Conservation (phyloP, 2,888 invertebrate genomes). For the Acronicta leporina region DNA sequence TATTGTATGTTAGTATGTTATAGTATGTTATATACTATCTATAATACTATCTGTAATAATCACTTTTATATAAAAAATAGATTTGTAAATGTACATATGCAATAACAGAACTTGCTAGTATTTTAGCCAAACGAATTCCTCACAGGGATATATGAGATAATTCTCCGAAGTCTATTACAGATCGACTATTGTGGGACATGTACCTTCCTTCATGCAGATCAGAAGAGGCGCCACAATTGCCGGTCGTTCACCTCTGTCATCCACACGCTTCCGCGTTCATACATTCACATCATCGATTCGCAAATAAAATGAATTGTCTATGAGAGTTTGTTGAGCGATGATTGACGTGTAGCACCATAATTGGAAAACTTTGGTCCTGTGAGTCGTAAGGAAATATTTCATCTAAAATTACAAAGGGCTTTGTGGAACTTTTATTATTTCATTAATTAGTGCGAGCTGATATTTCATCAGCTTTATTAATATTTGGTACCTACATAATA, state of each 20-base stretch:
- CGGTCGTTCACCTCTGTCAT: conserved; percentile 45
- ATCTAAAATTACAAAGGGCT: conserved; percentile 16
- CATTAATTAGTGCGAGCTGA: neutral
- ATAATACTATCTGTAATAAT: too few relatives aligned
- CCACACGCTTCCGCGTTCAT: conserved; percentile 46
- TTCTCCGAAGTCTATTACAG: conserved; percentile 47
- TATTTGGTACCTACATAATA: conserved; percentile 5
- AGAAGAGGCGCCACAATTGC: conserved; percentile 45
- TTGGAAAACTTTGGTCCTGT: conserved; percentile 39
- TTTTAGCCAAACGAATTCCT: conserved; percentile 23
- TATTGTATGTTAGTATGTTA: too few relatives aligned
- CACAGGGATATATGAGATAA: conserved; percentile 30
- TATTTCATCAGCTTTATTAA: conserved; percentile 3
- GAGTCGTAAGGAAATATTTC: conserved; percentile 10
- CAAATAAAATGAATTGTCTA: conserved; percentile 22
- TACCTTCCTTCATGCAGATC: conserved; percentile 33
- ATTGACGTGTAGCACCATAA: conserved; percentile 21
- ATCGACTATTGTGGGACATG: conserved; percentile 40
- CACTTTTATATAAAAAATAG: too few relatives aligned
- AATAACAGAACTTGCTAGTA: too few relatives aligned
- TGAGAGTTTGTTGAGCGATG: conserved; percentile 14
- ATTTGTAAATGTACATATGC: too few relatives aligned
- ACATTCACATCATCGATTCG: conserved; percentile 50
- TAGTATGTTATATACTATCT: too few relatives aligned
- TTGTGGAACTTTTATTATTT: conserved; percentile 14